These are phyloP conservation scores for Subacronicta megacephala DNA, from an alignment of 2,888 invertebrate species.

Conservation along the genomic window DNA sequence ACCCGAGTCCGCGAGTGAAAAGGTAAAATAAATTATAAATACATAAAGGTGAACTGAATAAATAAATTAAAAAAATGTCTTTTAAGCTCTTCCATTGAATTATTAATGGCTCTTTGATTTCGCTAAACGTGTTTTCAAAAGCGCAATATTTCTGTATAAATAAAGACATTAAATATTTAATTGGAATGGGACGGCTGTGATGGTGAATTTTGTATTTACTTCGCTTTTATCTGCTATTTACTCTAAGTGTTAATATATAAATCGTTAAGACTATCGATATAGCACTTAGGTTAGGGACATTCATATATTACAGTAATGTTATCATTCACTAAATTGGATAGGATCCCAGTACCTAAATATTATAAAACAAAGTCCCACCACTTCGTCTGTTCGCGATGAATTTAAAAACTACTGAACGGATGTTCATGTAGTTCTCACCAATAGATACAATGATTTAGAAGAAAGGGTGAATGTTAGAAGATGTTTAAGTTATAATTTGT, in stretches of 20 bases:
- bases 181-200: slow-evolving; percentile 16
- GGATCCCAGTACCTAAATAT: no score
- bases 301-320: no score
- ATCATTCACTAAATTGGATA: no score
- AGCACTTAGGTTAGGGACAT: background rate
- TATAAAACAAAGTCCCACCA: no score
- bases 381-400: no score
- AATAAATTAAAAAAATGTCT: slow-evolving; percentile 29
- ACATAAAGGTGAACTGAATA: slow-evolving; percentile 19
- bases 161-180: slow-evolving; percentile 34
- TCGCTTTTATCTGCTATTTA: slow-evolving; percentile 2
- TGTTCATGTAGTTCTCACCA: no score
- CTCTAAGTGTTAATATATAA: background rate
- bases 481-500: no score
- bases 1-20: slow-evolving; percentile 2
- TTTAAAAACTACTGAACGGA: no score
- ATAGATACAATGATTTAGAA: no score
- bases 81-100: slow-evolving; percentile 30
- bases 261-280: background rate
- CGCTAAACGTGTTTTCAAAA: slow-evolving; percentile 36
- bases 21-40: slow-evolving; percentile 19
- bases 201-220: slow-evolving; percentile 13
- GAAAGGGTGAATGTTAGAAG: no score
- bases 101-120: slow-evolving; percentile 32
- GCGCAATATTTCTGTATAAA: slow-evolving; percentile 29